phyloP scores from a whole-genome alignment of 2,888 invertebrate genomes.

The Drosophila sordidula region DNA sequence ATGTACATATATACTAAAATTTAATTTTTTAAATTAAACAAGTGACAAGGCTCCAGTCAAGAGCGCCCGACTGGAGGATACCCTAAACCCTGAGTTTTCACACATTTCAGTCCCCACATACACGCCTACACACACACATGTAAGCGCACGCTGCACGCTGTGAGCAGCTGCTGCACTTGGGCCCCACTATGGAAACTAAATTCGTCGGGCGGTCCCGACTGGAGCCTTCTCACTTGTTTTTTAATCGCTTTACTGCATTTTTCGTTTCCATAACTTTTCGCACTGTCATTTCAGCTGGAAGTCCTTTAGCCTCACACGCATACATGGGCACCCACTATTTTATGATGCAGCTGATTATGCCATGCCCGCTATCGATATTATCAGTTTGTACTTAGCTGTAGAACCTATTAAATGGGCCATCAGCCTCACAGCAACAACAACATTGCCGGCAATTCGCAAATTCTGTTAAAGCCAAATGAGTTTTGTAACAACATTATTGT shows the following conservation, averaged over 20 bases:
- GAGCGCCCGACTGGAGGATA: too few relatives aligned
- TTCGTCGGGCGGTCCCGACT: not conserved
- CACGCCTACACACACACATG: too few relatives aligned
- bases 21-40: too few relatives aligned
- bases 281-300: not conserved
- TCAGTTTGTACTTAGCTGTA: slow-evolving; percentile 33
- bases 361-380: slow-evolving; percentile 34
- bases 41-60: too few relatives aligned
- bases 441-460: slow-evolving; percentile 24
- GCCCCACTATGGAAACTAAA: too few relatives aligned
- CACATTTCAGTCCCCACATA: too few relatives aligned
- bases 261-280: not conserved
- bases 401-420: slow-evolving; percentile 23
- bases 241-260: slow-evolving; percentile 30
- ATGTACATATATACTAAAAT: too few relatives aligned
- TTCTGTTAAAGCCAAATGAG: slow-evolving; percentile 30
- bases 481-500: slow-evolving; percentile 31
- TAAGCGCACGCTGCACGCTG: too few relatives aligned
- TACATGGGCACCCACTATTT: not conserved
- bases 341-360: slow-evolving; percentile 28
- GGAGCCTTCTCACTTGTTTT: not conserved
- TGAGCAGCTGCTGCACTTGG: too few relatives aligned
- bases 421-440: slow-evolving; percentile 2
- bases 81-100: too few relatives aligned
- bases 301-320: not conserved